Evolutionary conservation across 2,113 vertebrate genomes (phyloP).

Genomic region (Sclerurus mexicanus): DNA sequence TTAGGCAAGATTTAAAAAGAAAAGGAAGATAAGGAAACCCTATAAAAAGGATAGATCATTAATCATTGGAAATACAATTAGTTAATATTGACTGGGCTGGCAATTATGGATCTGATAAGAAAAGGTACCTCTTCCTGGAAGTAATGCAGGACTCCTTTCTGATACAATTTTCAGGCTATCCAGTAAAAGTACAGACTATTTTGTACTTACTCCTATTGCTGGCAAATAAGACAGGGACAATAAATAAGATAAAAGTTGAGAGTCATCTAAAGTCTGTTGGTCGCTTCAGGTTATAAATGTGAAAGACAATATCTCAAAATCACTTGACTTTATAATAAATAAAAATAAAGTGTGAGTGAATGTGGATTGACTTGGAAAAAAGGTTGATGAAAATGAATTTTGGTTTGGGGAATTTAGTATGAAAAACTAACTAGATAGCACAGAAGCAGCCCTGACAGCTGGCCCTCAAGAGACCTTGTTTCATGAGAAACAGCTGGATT

Average conservation of each 20-base stretch:
- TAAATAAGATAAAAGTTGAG: slow-evolving; percentile 47
- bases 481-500: background rate
- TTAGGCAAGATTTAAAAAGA: slow-evolving; percentile 43
- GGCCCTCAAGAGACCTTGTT: background rate
- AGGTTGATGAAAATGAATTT: slow-evolving; percentile 53
- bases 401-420: background rate
- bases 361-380: background rate
- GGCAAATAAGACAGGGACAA: slow-evolving; percentile 61
- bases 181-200: slow-evolving; percentile 3
- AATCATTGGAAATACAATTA: slow-evolving; percentile 74
- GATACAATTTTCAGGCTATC: slow-evolving; percentile 7
- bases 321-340: slow-evolving; percentile 40
- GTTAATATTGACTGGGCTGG: slow-evolving; percentile 64
- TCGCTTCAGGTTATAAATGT: slow-evolving; percentile 49
- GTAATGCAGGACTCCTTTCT: slow-evolving; percentile 20
- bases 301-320: slow-evolving; percentile 38
- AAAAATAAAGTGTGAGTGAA: background rate
- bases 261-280: slow-evolving; percentile 17
- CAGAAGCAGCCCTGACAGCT: background rate
- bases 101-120: slow-evolving; percentile 74
- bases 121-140: slow-evolving; percentile 49
- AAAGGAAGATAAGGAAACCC: slow-evolving; percentile 62
- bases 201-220: slow-evolving; percentile 33
- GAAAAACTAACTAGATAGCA: background rate
- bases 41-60: slow-evolving; percentile 61